Evolutionary conservation across 2,113 vertebrate species (phyloP), one percentile per base, ranked within the genome.

Genomic region (Tichodroma muraria): DNA sequence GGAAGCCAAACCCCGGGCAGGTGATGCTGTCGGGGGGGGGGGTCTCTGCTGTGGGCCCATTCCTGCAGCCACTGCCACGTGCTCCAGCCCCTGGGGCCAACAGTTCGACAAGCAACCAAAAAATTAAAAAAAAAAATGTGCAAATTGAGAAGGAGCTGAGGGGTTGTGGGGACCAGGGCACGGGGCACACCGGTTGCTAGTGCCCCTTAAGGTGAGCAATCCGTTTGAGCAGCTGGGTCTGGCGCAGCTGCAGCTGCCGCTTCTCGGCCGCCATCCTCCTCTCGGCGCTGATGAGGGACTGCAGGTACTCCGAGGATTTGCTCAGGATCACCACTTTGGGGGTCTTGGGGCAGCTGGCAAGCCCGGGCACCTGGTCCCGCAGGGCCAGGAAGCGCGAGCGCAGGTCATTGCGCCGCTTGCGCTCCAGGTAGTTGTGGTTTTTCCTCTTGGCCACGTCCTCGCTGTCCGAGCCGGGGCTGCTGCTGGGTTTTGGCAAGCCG

Each of bases 291-390:
- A 98, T 97, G 68, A 99, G 98, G 19, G 98, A 95, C 76, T 97
- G 95, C 89, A 99, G 97, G 95, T 99, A 99, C 78, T 99, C 98
- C 0, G 98, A 98, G 3, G 99, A 99, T 61, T 98, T 98, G 87
- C 99, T 99, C 96, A 99, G 97, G 95, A 99, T 99, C 89, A 99
- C 98, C 85, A 99, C 99, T 89, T 99, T 99, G 10, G 99, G 99
- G 0, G 99, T 98, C 91, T 99, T 99, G 77, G 98, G 96, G 13
- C 98, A 98, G 93, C 98, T 97, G 52, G 98, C 98, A 8, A 99
- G 97, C 27, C 98, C 98, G 0, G 99, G 99, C 47, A 99, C 98
- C 96, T 99, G 97, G 71, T 99, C 98, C 69, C 99, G 96, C 47
- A 99, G 96, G 3, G 98, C 98, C 79, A 99, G 97, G 96, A 99